Conservation (phyloP, 2,888 invertebrate genomes). For the Chironomus tentans region DNA sequence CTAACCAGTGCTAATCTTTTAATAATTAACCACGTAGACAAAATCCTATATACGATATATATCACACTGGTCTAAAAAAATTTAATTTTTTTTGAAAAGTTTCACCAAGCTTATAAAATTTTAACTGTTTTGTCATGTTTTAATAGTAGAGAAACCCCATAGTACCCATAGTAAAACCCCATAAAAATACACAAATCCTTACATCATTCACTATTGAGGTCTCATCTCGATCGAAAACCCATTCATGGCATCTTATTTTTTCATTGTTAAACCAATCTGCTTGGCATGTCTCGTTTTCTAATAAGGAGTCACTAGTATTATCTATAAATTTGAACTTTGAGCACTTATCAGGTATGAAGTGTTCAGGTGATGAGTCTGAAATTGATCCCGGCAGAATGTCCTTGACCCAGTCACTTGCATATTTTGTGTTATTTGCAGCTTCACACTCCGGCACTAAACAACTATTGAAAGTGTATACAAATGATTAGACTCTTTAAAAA, state of each 20-base stretch:
- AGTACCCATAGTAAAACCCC: too few species aligned
- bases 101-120: too few species aligned
- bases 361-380: constrained; percentile 30
- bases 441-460: constrained; percentile 37
- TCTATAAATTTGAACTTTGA: constrained; percentile 32
- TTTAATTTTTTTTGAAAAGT: too few species aligned
- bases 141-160: too few species aligned
- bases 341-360: constrained; percentile 35
- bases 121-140: too few species aligned
- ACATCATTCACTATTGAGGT: constrained; percentile 50
- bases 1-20: too few species aligned
- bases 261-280: constrained; percentile 37
- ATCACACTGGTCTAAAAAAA: too few species aligned
- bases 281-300: constrained; percentile 36
- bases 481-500: not conserved
- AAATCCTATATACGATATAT: too few species aligned
- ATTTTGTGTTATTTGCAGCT: constrained; percentile 29
- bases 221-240: constrained; percentile 47
- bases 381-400: constrained; percentile 31
- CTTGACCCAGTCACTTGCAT: constrained; percentile 35
- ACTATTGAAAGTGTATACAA: not conserved
- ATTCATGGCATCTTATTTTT: constrained; percentile 43
- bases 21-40: too few species aligned
- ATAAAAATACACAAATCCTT: not conserved
- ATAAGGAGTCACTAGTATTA: not conserved